Evolutionary conservation across 2,113 vertebrate species (phyloP), one percentile per base, ranked within the genome.

Genomic region (Catagonus wagneri): DNA sequence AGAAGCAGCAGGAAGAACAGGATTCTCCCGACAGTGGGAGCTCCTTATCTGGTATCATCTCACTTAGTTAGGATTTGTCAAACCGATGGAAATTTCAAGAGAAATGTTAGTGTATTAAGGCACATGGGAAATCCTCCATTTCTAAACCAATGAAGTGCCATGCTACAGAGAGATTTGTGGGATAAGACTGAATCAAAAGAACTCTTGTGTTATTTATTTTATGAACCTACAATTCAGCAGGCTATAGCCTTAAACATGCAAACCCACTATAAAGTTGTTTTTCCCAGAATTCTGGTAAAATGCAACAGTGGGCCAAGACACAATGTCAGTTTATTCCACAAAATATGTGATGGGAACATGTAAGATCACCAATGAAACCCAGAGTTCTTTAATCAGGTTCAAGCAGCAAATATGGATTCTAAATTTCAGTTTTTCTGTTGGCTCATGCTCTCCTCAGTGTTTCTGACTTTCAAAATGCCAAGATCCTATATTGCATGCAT

Each of bases 401-500:
- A 76, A 34, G 56, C 7, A 84, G 10, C 12, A 92, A 97, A 85
- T 66, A 25, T 78, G 10, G 22, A 94, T 17, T 90, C 34, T 52
- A 34, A 7, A 2, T 75, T 83, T 83, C 7, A 60, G 17, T 71
- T 66, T 88, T 75, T 80, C 44, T 72, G 7, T 90, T 92, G 29
- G 3, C 15, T 76, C 65, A 34, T 15, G 32, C 15, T 34, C 22
- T 93, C 2, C 7, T 68, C 60, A 34, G 8, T 88, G 5, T 16
- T 72, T 95, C 15, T 10, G 9, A 6, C 39, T 95, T 95, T 93
- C 44, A 63, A 92, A 93, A 90, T 87, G 7, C 6, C 71, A 78
- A 85, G 19, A 58, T 78, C 10, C 7, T 83, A 74, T 60, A 71
- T 20, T n/a, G 6, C 1, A 50, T 81, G 22, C 5, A 25, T 72